These are phyloP conservation scores for Malurus cyaneus DNA, from an alignment of 2,113 vertebrate genomes.

Conservation along the genomic window DNA sequence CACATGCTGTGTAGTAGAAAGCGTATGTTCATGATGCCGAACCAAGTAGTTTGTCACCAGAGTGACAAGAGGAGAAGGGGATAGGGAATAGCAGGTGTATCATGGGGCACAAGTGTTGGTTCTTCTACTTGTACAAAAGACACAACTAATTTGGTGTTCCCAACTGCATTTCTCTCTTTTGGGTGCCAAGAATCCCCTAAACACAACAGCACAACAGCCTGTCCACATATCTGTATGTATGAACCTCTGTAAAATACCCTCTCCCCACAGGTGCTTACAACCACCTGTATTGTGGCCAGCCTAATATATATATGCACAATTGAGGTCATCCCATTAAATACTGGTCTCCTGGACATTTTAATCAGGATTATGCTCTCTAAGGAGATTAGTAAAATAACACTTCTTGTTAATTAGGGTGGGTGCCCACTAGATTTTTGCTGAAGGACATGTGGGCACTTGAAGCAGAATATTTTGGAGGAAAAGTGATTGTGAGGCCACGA, in stretches of 20 bases:
- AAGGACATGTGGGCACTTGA: not conserved
- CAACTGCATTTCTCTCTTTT: not conserved
- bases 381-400: slow-evolving; percentile 26
- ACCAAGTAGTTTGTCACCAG: not conserved
- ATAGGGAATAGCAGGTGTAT: not conserved
- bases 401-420: slow-evolving; percentile 27
- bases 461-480: not conserved
- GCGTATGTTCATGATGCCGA: not conserved
- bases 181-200: not conserved
- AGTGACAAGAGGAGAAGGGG: not conserved
- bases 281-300: accelerated
- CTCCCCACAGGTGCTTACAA: not conserved
- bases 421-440: not conserved
- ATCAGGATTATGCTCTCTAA: slow-evolving; percentile 51
- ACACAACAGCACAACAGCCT: not conserved
- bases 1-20: not conserved
- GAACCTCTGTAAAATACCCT: accelerated
- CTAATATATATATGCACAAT: not conserved
- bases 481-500: not conserved
- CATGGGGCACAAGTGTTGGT: not conserved
- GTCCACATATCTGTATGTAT: too few species aligned
- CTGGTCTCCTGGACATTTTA: not conserved
- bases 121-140: not conserved
- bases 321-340: not conserved
- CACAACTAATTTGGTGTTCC: not conserved